phyloP scores from a whole-genome alignment of 64 coral and sea anemone species.

The Cladopsammia gracilis region DNA sequence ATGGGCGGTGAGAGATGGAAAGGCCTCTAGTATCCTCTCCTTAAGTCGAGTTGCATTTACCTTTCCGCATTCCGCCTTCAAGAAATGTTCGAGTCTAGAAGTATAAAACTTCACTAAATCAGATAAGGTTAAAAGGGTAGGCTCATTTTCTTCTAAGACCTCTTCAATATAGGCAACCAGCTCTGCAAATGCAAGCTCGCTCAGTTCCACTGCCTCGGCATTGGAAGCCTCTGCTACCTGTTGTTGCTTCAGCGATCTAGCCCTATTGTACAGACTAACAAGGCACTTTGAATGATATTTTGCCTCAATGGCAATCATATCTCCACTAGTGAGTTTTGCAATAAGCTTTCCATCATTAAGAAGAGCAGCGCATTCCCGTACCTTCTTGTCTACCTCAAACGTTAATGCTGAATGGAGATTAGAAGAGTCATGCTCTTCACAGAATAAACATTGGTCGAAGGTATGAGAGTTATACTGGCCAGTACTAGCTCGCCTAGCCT shows the following conservation, averaged over 20 bases:
- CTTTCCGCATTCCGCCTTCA: constrained; percentile 7
- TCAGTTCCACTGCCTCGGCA: constrained; percentile 9
- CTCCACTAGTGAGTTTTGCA: constrained; percentile 72
- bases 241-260: constrained; percentile 25
- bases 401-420: neutral
- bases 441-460: constrained; percentile 69
- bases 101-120: constrained; percentile 45
- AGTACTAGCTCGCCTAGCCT: constrained; percentile 22
- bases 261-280: constrained; percentile 62
- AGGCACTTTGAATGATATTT: constrained; percentile 60
- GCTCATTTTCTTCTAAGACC: constrained; percentile 43
- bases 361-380: constrained; percentile 24
- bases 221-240: constrained; percentile 16
- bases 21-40: constrained; percentile 49
- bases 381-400: constrained; percentile 37
- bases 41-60: constrained; percentile 62
- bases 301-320: constrained; percentile 76
- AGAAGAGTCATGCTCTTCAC: neutral
- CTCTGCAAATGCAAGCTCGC: constrained; percentile 75
- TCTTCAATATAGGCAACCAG: constrained; percentile 77
- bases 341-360: constrained; percentile 73
- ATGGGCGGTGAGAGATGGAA: constrained; percentile 52
- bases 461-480: neutral
- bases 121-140: constrained; percentile 48
- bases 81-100: neutral